Evolutionary conservation across 2,888 invertebrate species (phyloP).

Genomic region (Cremastinae sp.): DNA sequence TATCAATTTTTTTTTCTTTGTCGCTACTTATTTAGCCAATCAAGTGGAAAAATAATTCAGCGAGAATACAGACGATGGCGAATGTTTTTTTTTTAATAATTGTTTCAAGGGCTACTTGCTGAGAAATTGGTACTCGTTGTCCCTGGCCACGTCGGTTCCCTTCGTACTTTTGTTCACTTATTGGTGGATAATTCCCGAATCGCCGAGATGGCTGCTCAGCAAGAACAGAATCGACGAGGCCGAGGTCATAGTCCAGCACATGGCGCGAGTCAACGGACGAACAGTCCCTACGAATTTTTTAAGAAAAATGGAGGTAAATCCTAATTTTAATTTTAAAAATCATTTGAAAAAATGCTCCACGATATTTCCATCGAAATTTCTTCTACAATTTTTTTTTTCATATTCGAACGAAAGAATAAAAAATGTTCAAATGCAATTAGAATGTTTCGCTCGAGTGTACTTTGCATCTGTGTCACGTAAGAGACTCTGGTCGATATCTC

Average conservation of each 20-base stretch:
- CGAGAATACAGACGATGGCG: not conserved
- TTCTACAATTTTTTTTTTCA: not conserved
- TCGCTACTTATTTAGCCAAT: slow-evolving; percentile 19
- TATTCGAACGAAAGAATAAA: not conserved
- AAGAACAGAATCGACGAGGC: slow-evolving; percentile 86
- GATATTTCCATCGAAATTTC: slow-evolving; percentile 9
- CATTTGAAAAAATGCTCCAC: not conserved
- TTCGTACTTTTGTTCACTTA: slow-evolving; percentile 84
- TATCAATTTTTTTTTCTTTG: not conserved
- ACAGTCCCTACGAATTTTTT: slow-evolving; percentile 83
- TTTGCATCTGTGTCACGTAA: not conserved
- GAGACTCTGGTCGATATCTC: not conserved
- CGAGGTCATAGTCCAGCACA: slow-evolving; percentile 84
- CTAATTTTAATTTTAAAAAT: not conserved
- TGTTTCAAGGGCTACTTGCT: slow-evolving; percentile 81
- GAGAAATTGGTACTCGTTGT: slow-evolving; percentile 84
- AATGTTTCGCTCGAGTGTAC: slow-evolving; percentile 5
- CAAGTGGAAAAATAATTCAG: not conserved
- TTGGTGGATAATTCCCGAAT: slow-evolving; percentile 87
- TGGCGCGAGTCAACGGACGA: slow-evolving; percentile 84
- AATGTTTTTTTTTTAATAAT: not conserved
- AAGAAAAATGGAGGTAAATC: slow-evolving; percentile 83
- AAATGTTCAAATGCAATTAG: not conserved
- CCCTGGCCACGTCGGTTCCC: slow-evolving; percentile 85
- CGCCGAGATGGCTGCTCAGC: slow-evolving; percentile 86